These are phyloP conservation scores for Trachurus trachurus DNA, from an alignment of 2,797 vertebrate genomes.

Conservation along the genomic window DNA sequence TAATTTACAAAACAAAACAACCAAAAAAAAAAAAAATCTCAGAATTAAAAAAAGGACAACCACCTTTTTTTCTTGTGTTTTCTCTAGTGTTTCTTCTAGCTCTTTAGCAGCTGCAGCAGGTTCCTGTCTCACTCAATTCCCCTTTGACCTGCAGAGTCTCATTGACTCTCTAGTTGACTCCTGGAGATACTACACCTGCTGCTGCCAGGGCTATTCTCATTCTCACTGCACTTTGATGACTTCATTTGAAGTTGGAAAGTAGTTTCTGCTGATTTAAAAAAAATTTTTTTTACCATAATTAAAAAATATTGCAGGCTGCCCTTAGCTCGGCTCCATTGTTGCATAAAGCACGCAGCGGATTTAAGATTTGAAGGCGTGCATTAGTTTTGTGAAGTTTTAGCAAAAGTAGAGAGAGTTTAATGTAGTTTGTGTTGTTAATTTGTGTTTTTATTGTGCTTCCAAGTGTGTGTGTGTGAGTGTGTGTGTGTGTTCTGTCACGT, in stretches of 20 bases:
- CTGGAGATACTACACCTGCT: neutral
- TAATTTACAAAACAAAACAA: neutral
- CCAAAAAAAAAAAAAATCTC: too few relatives aligned
- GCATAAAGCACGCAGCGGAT: neutral
- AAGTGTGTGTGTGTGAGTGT: neutral
- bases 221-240: neutral
- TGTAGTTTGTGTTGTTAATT: neutral
- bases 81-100: too few relatives aligned
- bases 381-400: neutral
- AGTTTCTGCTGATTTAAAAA: neutral
- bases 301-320: neutral
- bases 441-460: neutral
- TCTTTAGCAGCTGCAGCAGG: neutral
- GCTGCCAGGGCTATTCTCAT: neutral
- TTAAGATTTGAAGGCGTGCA: neutral
- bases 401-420: conserved; percentile 1
- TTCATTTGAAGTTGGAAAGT: conserved; percentile 1
- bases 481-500: neutral
- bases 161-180: conserved; percentile 33
- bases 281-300: neutral
- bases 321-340: neutral
- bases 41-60: too few relatives aligned
- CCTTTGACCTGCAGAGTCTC: conserved; percentile 44
- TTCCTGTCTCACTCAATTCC: neutral
- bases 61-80: too few relatives aligned